Evolutionary conservation across 2,888 invertebrate species (phyloP).

Genomic region (Homarus gammarus): DNA sequence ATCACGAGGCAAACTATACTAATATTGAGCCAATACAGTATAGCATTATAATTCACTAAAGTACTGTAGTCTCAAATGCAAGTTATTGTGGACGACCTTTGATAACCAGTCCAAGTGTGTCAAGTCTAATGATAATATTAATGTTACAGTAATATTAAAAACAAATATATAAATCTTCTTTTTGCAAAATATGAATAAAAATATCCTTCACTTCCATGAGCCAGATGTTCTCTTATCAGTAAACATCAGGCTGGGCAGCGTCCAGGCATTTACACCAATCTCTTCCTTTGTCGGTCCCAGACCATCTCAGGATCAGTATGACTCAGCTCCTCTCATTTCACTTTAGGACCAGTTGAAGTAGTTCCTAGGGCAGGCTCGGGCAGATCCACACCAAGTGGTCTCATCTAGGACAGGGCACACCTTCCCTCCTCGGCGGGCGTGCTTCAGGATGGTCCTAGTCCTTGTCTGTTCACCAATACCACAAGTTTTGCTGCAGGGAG

Average conservation of each 20-base stretch:
- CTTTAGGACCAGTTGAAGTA: constrained; percentile 83
- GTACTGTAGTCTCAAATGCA: background rate
- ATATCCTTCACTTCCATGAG: background rate
- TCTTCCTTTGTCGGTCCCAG: background rate
- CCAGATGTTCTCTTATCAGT: background rate
- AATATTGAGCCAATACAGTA: background rate
- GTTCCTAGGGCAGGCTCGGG: constrained; percentile 84
- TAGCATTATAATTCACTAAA: background rate
- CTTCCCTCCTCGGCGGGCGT: constrained; percentile 88
- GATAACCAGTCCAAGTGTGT: background rate
- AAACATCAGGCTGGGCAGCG: background rate
- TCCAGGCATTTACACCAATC: background rate
- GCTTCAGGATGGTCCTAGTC: constrained; percentile 87
- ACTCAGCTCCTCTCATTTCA: background rate
- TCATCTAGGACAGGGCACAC: constrained; percentile 91
- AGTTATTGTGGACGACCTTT: background rate
- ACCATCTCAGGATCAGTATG: background rate
- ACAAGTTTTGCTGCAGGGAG: constrained; percentile 91
- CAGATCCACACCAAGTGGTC: constrained; percentile 93
- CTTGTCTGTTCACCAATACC: constrained; percentile 93
- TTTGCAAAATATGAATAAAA: background rate
- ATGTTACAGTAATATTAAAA: background rate
- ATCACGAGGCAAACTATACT: background rate
- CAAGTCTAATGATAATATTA: background rate
- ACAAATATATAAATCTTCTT: background rate